phyloP scores from a whole-genome alignment of 2,888 invertebrate species.

The Merodon equestris region DNA sequence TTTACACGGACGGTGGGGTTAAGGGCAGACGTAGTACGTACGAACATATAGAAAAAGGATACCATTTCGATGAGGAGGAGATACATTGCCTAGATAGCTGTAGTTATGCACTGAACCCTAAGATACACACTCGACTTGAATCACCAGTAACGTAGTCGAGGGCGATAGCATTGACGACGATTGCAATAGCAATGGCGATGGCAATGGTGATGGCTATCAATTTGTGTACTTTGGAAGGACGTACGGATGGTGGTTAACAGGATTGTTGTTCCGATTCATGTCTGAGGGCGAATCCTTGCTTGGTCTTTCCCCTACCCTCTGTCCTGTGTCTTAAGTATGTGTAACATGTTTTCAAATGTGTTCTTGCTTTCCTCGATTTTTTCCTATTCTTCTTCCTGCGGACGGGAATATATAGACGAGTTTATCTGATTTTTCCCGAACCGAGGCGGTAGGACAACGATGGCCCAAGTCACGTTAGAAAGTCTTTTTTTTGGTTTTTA shows the following conservation, averaged over 20 bases:
- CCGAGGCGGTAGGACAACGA: slow-evolving; percentile 38
- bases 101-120: slow-evolving; percentile 26
- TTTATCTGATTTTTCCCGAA: slow-evolving; percentile 54
- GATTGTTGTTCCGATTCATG: slow-evolving; percentile 21
- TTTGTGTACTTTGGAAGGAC: slow-evolving; percentile 24
- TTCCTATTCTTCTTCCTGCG: not conserved
- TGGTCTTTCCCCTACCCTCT: too few species aligned
- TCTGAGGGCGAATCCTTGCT: slow-evolving; percentile 19
- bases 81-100: slow-evolving; percentile 48
- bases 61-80: slow-evolving; percentile 33
- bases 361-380: slow-evolving; percentile 6
- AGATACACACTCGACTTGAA: too few species aligned
- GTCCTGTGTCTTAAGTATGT: slow-evolving; percentile 44
- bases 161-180: too few species aligned
- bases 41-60: slow-evolving; percentile 19
- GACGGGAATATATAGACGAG: slow-evolving; percentile 45
- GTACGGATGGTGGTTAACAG: slow-evolving; percentile 11
- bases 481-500: slow-evolving; percentile 19
- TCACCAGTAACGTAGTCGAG: too few species aligned
- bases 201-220: slow-evolving; percentile 38
- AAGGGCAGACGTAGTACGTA: not conserved
- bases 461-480: slow-evolving; percentile 44
- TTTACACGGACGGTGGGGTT: too few species aligned
- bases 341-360: slow-evolving; percentile 46
- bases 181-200: not conserved